A percentile compares a stretch with the other conserved stretches of the same genome.
phyloP scores from a whole-genome alignment of 2,888 invertebrate genomes.

The Tetrapedia diversipes region DNA sequence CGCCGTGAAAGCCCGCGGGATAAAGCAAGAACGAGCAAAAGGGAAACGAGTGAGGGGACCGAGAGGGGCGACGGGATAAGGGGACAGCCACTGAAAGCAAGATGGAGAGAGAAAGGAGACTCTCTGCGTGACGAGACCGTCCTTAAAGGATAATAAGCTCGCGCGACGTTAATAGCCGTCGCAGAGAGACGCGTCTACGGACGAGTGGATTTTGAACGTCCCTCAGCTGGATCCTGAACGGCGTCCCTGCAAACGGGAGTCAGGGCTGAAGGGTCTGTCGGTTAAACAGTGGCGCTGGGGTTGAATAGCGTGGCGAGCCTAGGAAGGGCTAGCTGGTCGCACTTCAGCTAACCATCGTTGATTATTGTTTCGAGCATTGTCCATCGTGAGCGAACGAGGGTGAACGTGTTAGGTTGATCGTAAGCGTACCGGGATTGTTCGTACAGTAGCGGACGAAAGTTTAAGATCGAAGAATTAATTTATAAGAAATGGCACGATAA shows the following conservation, averaged over 20 bases:
- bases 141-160: constrained; percentile 72
- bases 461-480: no score
- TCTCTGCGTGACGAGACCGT: constrained; percentile 51
- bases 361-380: not conserved
- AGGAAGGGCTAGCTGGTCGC: constrained; percentile 20
- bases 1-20: constrained; percentile 22
- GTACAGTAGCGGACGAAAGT: no score
- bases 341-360: not conserved
- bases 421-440: no score
- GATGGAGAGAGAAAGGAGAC: constrained; percentile 10
- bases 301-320: constrained; percentile 4
- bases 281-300: constrained; percentile 24
- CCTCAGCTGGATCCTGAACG: constrained; percentile 41
- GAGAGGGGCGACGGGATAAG: constrained; percentile 23
- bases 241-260: constrained; percentile 26
- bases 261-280: constrained; percentile 1
- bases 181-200: constrained; percentile 31
- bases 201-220: constrained; percentile 54
- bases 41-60: not conserved
- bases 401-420: no score
- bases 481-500: no score
- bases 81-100: constrained; percentile 14
- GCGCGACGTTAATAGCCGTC: constrained; percentile 61
- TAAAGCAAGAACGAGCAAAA: not conserved
- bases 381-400: no score